Conservation (phyloP, 2,888 invertebrate species). For the Euplagia quadripunctaria region DNA sequence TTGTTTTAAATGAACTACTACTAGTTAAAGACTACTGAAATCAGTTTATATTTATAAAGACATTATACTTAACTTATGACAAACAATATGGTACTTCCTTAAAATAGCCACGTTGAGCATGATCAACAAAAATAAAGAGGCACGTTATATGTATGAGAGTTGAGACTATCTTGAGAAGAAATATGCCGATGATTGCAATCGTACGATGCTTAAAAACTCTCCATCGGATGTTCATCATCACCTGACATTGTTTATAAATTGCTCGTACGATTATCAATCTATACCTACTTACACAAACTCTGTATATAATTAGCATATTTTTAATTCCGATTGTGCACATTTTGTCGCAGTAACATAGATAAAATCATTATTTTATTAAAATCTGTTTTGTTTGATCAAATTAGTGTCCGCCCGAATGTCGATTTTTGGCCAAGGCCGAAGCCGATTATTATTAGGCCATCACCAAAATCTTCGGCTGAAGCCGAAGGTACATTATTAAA, state of each 20-base stretch:
- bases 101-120: background rate
- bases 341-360: background rate
- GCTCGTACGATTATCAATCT: slow-evolving; percentile 1
- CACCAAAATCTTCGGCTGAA: no score
- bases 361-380: slow-evolving; percentile 11
- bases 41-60: background rate
- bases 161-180: background rate
- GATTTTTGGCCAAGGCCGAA: no score
- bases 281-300: background rate
- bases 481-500: no score
- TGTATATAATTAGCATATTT: slow-evolving; percentile 6
- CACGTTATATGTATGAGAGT: background rate
- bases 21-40: no score
- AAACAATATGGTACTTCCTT: background rate
- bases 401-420: no score
- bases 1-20: background rate
- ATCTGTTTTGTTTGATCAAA: no score
- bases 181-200: slow-evolving; percentile 1
- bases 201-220: slow-evolving; percentile 4
- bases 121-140: background rate
- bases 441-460: no score
- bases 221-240: slow-evolving; percentile 20
- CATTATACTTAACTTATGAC: background rate
- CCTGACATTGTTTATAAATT: slow-evolving; percentile 20
- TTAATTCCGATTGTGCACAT: slow-evolving; percentile 6